Percentiles rank a stretch among this genome's conserved stretches.
Evolutionary conservation across 2,888 invertebrate species (phyloP).

Genomic region (Macrophya annulata): DNA sequence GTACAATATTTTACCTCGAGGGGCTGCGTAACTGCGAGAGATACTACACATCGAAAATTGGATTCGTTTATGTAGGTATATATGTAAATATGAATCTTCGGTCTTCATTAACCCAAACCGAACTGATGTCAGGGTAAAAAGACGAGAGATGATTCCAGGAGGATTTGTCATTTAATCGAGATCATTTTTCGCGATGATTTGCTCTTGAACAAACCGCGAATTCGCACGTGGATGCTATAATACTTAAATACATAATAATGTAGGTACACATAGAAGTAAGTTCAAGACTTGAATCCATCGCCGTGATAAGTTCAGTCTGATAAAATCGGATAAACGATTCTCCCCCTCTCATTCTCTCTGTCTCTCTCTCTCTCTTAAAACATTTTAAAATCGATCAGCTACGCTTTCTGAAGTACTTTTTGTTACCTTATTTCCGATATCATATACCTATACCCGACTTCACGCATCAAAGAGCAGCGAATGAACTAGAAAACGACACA

Average conservation of each 20-base stretch:
- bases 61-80: background rate
- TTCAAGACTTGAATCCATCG: background rate
- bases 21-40: background rate
- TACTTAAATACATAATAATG: background rate
- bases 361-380: background rate
- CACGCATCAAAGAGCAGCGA: conserved; percentile 16
- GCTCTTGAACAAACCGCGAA: background rate
- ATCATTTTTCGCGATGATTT: background rate
- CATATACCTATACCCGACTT: background rate
- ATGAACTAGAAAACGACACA: conserved; percentile 9
- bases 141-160: no score
- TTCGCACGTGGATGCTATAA: background rate
- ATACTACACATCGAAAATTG: background rate
- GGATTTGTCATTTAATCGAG: background rate
- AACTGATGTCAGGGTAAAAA: background rate
- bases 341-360: background rate
- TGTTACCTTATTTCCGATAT: conserved; percentile 9
- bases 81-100: background rate
- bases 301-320: background rate
- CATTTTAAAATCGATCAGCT: conserved; percentile 13
- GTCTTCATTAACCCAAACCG: background rate
- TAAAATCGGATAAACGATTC: background rate
- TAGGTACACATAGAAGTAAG: background rate
- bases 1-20: background rate
- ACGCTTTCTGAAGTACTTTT: conserved; percentile 26